Percentiles rank a stretch among this genome's conserved stretches.
Evolutionary conservation across 2,113 vertebrate genomes (phyloP).

Genomic region (Sclerurus mexicanus): DNA sequence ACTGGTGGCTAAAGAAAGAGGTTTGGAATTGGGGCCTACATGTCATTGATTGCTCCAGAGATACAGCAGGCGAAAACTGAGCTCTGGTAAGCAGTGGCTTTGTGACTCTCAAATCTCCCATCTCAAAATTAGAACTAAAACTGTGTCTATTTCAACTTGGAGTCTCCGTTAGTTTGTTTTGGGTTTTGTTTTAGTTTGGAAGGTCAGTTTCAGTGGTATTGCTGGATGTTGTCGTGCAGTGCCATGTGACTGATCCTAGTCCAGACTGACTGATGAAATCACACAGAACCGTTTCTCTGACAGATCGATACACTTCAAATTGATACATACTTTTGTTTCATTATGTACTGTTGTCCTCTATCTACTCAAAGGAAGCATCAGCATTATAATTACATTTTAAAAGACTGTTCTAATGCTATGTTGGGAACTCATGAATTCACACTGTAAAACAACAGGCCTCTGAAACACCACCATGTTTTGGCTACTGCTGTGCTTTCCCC

Average conservation of each 20-base stretch:
- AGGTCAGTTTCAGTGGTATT: not conserved
- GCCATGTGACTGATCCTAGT: not conserved
- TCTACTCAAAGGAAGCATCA: not conserved
- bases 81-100: not conserved
- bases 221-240: not conserved
- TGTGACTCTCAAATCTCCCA: not conserved
- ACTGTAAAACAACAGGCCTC: not conserved
- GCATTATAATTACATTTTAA: not conserved
- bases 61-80: not conserved
- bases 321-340: not conserved
- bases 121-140: not conserved
- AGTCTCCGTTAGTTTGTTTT: not conserved
- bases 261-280: not conserved
- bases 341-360: not conserved
- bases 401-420: not conserved
- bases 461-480: not conserved
- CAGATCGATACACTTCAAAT: not conserved
- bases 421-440: not conserved
- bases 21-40: not conserved
- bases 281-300: not conserved
- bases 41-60: not conserved
- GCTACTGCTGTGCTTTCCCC: not conserved
- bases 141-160: not conserved
- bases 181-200: not conserved
- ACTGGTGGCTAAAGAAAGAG: not conserved